Percentiles rank a stretch among this genome's conserved stretches.
Evolutionary conservation across 2,888 invertebrate species (phyloP).

Genomic region (Caenorhabditis zanzibari): DNA sequence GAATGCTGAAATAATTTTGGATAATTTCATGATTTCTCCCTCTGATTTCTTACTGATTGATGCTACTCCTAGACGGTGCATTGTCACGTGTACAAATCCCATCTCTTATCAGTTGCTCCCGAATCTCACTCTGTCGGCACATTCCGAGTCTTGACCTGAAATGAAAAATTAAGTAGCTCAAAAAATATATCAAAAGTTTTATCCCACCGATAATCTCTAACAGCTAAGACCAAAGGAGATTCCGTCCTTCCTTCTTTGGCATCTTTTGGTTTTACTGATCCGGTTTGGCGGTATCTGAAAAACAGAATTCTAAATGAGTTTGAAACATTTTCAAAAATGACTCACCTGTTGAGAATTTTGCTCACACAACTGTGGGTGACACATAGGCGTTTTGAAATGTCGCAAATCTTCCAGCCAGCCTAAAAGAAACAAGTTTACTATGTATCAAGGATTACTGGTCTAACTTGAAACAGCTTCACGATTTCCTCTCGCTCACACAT

Average conservation of each 20-base stretch:
- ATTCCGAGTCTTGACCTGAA: conserved; percentile 77
- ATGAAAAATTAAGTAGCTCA: background rate
- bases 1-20: conserved; percentile 76
- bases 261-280: conserved; percentile 82
- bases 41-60: conserved; percentile 78
- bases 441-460: background rate
- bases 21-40: background rate
- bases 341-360: conserved; percentile 81
- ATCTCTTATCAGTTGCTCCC: conserved; percentile 81
- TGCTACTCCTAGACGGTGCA: conserved; percentile 81
- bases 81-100: conserved; percentile 81
- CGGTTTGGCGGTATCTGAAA: conserved; percentile 81
- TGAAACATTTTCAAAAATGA: background rate
- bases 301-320: background rate
- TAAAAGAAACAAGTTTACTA: conserved; percentile 56
- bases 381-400: conserved; percentile 81
- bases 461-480: conserved; percentile 78
- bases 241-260: conserved; percentile 82
- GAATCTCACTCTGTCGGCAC: conserved; percentile 81
- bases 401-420: conserved; percentile 83
- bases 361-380: conserved; percentile 83
- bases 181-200: conserved; percentile 10
- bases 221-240: conserved; percentile 81
- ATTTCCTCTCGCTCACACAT: conserved; percentile 82
- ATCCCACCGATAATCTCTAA: conserved; percentile 79